Base-by-base conservation (phyloP, 2,797 vertebrate species). In the Diplodus sargus region DNA sequence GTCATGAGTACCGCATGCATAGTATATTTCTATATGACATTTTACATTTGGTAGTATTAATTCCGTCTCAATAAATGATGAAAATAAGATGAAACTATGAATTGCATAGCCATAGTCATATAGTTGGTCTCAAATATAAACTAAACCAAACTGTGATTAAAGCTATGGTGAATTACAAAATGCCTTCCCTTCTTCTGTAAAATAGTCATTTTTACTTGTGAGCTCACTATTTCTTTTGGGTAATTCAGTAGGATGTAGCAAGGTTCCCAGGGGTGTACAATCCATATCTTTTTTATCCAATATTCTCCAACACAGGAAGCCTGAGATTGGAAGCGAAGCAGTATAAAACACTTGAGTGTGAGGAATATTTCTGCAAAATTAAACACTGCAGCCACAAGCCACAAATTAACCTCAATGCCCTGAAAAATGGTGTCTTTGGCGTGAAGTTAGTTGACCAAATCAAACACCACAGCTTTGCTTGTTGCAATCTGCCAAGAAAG, bases 281-380 rank as follows among this genome's bases (percentile, higher is more conserved):
- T 73, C 30, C 69, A 51, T 20, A 74, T 75, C 64, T 10, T 63
- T 63, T 30, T 66, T 39, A 34, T 47, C 20, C 47, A 57, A 15
- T 23, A 30, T 66, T 62, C 34, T 81, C 54, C 57, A 22, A 34
- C 20, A 74, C 43, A 61, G 57, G 53, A 74, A 53, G 54, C 62
- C 47, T n/a, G 12, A 8, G 25, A 59, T 56, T 67, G 39, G n/a
- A 66, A 68, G 54, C 20, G 20, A 52, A 73, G 30, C 13, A 14
- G 4, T 8, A 54, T 49, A n/a, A 71, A 67, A 61, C 16, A 18
- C 49, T 4, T 28, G 61, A 64, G 23, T 39, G 48, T 45, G 39
- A 78, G 25, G 70, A 67, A 47, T 47, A 12, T 47, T 80, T 66
- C 4, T 60, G 30, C 47, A 53, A 80, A 78, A 60, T 66, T 62